Base-by-base conservation (phyloP, 2,888 invertebrate species). In the Pterostichus madidus region DNA sequence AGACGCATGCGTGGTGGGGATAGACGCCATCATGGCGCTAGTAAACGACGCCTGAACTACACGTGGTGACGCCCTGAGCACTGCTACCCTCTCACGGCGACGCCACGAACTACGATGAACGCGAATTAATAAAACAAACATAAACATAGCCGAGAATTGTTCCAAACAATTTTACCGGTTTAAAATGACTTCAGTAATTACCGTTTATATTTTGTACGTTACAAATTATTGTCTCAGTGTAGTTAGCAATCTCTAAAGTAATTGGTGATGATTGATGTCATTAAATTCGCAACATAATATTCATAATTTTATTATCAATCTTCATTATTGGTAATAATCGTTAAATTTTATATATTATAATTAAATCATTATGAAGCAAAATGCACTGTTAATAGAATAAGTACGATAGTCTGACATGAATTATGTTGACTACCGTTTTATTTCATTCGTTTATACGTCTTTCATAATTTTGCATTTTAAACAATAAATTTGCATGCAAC, bases 1-100 rank as follows among this genome's bases (percentile, higher is more conserved):
- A 8, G 6, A 85, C 86, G 86, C 86, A 83, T 85, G 86, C 86
- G 86, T 85, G 84, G 71, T 84, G 86, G 85, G 85, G 85, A 85
- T 86, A 84, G 87, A 86, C 86, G 86, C 85, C 86, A 87, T 86
- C 77, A 86, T 85, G 85, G 83, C 84, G 86, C 85, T 86, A 86
- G 86, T 86, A 86, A 82, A 75, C 84, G 87, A 86, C 86, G 87
- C 87, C 86, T 44, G 68, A 87, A 86, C 31, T 15, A 68, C 80
- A 61, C 59, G 56, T 46, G 68, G 85, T 85, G 81, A 61, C 75
- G 59, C 83, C 83, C 86, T 85, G 86, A 84, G 71, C 56, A 53
- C 77, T 85, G 84, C 83, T 85, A 85, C 85, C 85, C 85, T 83
- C 86, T 85, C 39, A 49, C 59, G 83, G 83, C 68, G 81, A 85